Evolutionary conservation across 2,113 vertebrate genomes (phyloP).

Genomic region (Clarias magur): DNA sequence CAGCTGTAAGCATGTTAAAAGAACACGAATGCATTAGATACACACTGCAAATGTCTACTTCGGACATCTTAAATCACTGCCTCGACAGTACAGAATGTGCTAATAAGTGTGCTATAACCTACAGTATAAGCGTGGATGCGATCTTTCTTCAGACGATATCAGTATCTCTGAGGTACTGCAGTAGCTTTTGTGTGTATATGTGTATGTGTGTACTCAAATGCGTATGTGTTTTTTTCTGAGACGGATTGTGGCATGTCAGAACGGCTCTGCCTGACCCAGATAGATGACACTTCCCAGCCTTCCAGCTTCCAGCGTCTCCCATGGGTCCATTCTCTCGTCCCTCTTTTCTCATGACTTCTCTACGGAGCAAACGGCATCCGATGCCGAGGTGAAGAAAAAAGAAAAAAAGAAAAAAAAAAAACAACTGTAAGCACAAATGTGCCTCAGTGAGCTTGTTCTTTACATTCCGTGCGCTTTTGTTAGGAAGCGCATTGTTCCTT

Average conservation of each 20-base stretch:
- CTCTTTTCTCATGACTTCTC: slow-evolving; percentile 25
- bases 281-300: slow-evolving; percentile 46
- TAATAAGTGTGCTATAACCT: slow-evolving; percentile 25
- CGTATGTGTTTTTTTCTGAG: slow-evolving; percentile 33
- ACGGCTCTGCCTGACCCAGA: slow-evolving; percentile 47
- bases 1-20: slow-evolving; percentile 4
- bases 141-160: not conserved
- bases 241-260: slow-evolving; percentile 38
- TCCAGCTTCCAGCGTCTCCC: slow-evolving; percentile 31
- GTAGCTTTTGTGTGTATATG: slow-evolving; percentile 30
- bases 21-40: slow-evolving; percentile 2
- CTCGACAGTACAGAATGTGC: not conserved
- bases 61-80: not conserved
- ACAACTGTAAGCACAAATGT: slow-evolving; percentile 5
- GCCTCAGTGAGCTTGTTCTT: slow-evolving; percentile 27
- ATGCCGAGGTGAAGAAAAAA: not conserved
- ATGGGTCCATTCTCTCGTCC: slow-evolving; percentile 20
- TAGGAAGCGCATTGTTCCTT: slow-evolving; percentile 31
- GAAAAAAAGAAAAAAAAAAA: not conserved
- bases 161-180: slow-evolving; percentile 20
- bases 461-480: slow-evolving; percentile 16
- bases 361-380: slow-evolving; percentile 3
- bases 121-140: not conserved
- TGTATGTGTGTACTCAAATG: not conserved
- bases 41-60: not conserved